Percentiles rank a stretch among this genome's conserved stretches.
phyloP scores from a whole-genome alignment of 2,113 vertebrate species.

The Myotis yumanensis region DNA sequence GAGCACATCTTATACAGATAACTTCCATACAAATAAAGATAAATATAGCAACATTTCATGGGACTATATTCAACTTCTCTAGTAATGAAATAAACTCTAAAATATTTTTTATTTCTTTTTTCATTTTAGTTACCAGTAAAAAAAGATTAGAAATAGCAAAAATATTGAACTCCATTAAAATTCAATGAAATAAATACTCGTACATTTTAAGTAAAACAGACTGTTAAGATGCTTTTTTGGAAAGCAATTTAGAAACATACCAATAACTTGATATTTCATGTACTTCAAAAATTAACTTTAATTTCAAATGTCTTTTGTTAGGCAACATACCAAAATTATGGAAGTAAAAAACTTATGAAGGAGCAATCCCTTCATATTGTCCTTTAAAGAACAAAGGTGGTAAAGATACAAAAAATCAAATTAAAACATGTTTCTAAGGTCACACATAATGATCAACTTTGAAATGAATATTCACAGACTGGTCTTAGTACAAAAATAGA shows the following conservation, averaged over 20 bases:
- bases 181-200: neutral
- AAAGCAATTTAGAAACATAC: neutral
- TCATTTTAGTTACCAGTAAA: neutral
- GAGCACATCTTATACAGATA: neutral
- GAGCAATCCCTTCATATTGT: neutral
- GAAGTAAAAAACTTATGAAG: neutral
- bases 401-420: neutral
- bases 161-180: constrained; percentile 4
- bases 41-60: neutral
- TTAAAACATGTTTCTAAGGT: neutral
- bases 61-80: neutral
- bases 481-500: neutral
- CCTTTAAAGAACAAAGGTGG: neutral
- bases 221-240: neutral
- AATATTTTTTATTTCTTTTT: neutral
- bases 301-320: neutral
- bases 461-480: neutral
- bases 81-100: neutral
- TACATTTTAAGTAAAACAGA: neutral
- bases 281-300: neutral
- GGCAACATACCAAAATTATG: neutral
- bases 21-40: neutral
- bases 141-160: neutral
- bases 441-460: neutral
- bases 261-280: neutral